These are phyloP conservation scores for Myiothlypis coronata DNA, from an alignment of 2,797 vertebrate genomes.

Conservation along the genomic window DNA sequence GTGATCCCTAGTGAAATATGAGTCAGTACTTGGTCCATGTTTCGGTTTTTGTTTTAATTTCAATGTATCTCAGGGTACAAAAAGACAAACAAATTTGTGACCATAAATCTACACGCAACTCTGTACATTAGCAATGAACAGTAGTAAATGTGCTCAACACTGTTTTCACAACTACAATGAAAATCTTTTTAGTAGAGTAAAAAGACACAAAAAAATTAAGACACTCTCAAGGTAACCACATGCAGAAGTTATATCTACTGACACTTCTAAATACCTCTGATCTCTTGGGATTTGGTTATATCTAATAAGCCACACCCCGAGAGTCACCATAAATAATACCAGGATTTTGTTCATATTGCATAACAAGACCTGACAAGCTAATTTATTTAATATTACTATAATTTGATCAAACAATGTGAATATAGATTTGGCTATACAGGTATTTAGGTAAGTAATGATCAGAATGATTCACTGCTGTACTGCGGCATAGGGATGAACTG, in stretches of 20 bases:
- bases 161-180: neutral
- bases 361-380: neutral
- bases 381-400: neutral
- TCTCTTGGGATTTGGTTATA: neutral
- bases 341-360: neutral
- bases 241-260: neutral
- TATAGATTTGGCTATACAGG: neutral
- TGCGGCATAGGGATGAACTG: neutral
- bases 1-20: neutral
- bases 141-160: neutral
- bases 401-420: neutral
- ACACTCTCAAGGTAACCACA: neutral
- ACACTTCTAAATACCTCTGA: neutral
- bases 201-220: neutral
- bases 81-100: neutral
- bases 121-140: neutral
- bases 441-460: neutral
- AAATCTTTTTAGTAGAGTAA: neutral
- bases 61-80: neutral
- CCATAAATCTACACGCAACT: neutral
- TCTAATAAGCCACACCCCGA: neutral
- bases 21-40: neutral
- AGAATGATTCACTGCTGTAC: neutral
- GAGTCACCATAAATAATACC: neutral
- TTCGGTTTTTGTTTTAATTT: neutral